Evolutionary conservation across 1,140 invertebrate species (phyloP), one percentile per base, ranked within the genome.

Genomic region (Hydropsyche tenuis): DNA sequence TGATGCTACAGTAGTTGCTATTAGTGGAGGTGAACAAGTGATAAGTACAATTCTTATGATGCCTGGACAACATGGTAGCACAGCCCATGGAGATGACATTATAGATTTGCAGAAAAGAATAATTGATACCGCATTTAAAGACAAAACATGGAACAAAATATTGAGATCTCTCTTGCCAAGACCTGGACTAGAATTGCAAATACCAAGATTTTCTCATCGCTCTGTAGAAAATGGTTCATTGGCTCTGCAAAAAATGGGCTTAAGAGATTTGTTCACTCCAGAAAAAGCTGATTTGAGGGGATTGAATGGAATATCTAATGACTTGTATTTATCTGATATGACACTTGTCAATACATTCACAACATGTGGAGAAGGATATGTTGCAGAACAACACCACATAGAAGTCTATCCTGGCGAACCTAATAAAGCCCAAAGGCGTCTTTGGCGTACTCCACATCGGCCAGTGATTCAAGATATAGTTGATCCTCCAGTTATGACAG

Each of bases 151-250:
- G 92, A 88, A 91, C 30, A 88, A 90, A 63, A 78, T 94, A 11
- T 85, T 94, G 9, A 88, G 90, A 11, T 88, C 90, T 0, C 81
- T 94, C 1, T 87, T 93, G 73, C 91, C 91, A 25, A 84, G 92
- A 0, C 87, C 89, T 3, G 90, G 91, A 0, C 83, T 94, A 48
- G 93, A 94, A 81, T 82, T 94, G 2, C 93, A 94, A 80, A 87
- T 95, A 48, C 94, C 94, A 0, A 88, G 93, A 75, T 94, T 94
- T 79, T 92, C 91, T 42, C 94, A 95, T 76, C 86, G 91, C 60
- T 94, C 93, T 0, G 87, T 93, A 0, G 87, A 94, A 1, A 95
- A 95, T 78, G 87, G 92, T 0, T 92, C 93, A 0, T 86, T 88
- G 1, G 90, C 92, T 0, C 82, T 95, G 37, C 89, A 90, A 77